Percentiles rank a stretch among this genome's conserved stretches.
Conservation (phyloP, 2,113 vertebrate genomes). For the Prunella fulvescens region DNA sequence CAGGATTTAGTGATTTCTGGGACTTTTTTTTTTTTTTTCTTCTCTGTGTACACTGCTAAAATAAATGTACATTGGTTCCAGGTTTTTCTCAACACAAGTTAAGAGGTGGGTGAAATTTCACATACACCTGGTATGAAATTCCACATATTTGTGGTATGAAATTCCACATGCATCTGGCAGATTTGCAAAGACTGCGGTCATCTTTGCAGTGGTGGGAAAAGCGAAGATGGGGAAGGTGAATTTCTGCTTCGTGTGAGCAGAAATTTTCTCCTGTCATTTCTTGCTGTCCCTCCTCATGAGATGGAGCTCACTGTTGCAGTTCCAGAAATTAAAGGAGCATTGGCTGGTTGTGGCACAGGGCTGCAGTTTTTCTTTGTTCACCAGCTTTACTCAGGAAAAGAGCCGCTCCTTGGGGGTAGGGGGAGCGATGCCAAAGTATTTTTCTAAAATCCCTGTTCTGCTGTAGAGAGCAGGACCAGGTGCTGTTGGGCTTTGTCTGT, state of each 20-base stretch:
- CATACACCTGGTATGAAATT: not conserved
- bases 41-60: not conserved
- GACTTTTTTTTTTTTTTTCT: not conserved
- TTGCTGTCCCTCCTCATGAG: not conserved
- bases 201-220: not conserved
- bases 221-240: not conserved
- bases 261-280: not conserved
- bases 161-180: not conserved
- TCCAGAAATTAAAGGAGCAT: not conserved
- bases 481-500: not conserved
- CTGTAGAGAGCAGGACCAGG: not conserved
- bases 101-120: not conserved
- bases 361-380: not conserved
- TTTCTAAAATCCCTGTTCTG: not conserved
- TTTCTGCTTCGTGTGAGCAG: not conserved
- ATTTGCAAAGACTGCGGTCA: not conserved
- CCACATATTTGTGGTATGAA: not conserved
- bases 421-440: not conserved
- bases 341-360: not conserved
- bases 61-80: not conserved
- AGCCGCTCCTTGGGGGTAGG: fast-evolving
- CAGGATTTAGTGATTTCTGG: not conserved
- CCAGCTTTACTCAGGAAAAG: not conserved
- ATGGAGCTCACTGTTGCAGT: not conserved
- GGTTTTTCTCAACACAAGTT: not conserved